Conservation (phyloP, 2,113 vertebrate genomes). For the Hydrolagus affinis region DNA sequence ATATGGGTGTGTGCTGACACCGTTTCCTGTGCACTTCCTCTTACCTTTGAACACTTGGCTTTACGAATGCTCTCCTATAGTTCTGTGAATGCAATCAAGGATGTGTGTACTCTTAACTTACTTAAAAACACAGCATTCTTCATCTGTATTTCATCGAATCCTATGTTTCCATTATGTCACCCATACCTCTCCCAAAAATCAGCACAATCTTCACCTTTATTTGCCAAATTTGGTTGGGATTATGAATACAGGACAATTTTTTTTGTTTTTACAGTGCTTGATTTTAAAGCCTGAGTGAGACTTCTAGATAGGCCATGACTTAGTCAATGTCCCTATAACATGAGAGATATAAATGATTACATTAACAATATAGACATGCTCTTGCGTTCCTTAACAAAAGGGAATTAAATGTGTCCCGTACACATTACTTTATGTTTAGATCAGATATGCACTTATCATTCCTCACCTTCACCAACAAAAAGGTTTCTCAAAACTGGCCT, state of each 20-base stretch:
- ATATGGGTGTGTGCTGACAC: constrained; percentile 38
- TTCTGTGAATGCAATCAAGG: neutral
- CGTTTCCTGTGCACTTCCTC: constrained; percentile 40
- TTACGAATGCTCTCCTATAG: neutral
- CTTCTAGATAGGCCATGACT: neutral
- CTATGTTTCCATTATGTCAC: neutral
- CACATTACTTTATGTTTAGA: neutral
- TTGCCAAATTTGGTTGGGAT: no score
- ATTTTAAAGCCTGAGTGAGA: no score
- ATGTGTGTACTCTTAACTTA: neutral
- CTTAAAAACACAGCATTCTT: neutral
- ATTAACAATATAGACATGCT: neutral
- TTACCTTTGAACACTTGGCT: constrained; percentile 32
- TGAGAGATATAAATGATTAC: neutral
- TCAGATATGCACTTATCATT: neutral
- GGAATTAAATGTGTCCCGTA: neutral
- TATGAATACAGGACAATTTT: no score
- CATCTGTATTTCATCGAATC: neutral
- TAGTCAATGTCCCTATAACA: neutral
- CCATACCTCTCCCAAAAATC: neutral
- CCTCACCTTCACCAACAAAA: neutral
- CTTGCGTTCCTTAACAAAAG: neutral
- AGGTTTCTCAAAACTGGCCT: neutral
- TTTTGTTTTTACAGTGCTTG: no score
- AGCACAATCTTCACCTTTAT: neutral